These are phyloP conservation scores for Rosalia funebris DNA, from an alignment of 2,888 invertebrate genomes.

Conservation along the genomic window DNA sequence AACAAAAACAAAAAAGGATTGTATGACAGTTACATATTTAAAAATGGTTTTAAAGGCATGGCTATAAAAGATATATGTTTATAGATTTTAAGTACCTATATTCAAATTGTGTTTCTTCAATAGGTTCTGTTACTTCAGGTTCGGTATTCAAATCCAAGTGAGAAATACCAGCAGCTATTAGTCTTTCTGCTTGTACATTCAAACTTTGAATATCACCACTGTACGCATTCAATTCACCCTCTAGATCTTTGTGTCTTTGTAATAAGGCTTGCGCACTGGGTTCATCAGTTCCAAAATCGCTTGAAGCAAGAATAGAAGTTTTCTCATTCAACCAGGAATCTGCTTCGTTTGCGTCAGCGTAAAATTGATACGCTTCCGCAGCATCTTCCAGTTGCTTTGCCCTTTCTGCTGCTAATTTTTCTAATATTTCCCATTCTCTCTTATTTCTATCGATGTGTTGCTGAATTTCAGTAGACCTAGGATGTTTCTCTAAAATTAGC, in stretches of 20 bases:
- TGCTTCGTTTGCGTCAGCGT: conserved; percentile 96
- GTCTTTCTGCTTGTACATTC: conserved; percentile 79
- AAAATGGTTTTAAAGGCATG: no score
- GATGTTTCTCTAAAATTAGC: conserved; percentile 83
- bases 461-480: conserved; percentile 83
- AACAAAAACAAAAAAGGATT: conserved; percentile 30
- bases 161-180: conserved; percentile 81
- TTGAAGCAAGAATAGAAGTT: conserved; percentile 87
- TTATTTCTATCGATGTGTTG: conserved; percentile 81
- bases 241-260: conserved; percentile 85
- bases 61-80: no score
- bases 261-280: conserved; percentile 89
- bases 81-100: conserved; percentile 51
- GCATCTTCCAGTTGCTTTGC: conserved; percentile 85
- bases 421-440: conserved; percentile 90
- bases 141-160: conserved; percentile 73
- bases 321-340: conserved; percentile 98
- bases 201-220: conserved; percentile 83
- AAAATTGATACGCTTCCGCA: conserved; percentile 94
- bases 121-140: conserved; percentile 70
- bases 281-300: conserved; percentile 92
- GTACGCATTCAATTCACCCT: conserved; percentile 90
- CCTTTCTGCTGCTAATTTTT: conserved; percentile 80
- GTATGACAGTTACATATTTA: no score
- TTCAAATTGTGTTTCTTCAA: conserved; percentile 72